Conservation (phyloP, 2,888 invertebrate species). For the Periphyllus acericola region DNA sequence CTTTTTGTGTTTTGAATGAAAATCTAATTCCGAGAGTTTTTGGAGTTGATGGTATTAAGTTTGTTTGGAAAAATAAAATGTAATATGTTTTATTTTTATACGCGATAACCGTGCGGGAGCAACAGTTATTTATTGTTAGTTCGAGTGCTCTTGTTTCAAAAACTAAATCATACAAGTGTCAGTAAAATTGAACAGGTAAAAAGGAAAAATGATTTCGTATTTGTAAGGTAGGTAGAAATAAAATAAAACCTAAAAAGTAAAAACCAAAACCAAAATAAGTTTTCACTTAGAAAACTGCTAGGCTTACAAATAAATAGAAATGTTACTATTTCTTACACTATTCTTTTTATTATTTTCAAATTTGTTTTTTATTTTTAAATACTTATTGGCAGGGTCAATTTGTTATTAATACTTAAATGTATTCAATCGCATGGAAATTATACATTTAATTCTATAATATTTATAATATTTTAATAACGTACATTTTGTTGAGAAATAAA, state of each 20-base stretch:
- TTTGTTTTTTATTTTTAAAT: too few relatives aligned
- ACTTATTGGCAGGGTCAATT: too few relatives aligned
- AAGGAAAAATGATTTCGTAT: background rate
- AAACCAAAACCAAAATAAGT: background rate
- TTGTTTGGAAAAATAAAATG: background rate
- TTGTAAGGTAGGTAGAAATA: background rate
- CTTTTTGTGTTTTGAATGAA: background rate
- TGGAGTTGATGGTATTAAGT: background rate
- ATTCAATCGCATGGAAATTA: too few relatives aligned
- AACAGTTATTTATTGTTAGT: constrained; percentile 15
- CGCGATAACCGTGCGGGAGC: background rate
- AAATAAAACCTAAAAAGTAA: background rate
- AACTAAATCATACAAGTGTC: constrained; percentile 23
- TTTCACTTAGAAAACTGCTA: too few relatives aligned
- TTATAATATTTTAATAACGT: too few relatives aligned
- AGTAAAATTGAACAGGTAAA: background rate
- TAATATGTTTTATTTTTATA: background rate
- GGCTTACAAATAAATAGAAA: too few relatives aligned
- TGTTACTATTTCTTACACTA: too few relatives aligned
- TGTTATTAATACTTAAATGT: too few relatives aligned
- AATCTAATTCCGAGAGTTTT: background rate
- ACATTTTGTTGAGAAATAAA: too few relatives aligned
- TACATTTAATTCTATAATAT: too few relatives aligned
- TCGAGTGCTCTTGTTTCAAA: constrained; percentile 14
- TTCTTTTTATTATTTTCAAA: too few relatives aligned